phyloP scores from a whole-genome alignment of 2,888 invertebrate genomes.

The Apamea anceps region DNA sequence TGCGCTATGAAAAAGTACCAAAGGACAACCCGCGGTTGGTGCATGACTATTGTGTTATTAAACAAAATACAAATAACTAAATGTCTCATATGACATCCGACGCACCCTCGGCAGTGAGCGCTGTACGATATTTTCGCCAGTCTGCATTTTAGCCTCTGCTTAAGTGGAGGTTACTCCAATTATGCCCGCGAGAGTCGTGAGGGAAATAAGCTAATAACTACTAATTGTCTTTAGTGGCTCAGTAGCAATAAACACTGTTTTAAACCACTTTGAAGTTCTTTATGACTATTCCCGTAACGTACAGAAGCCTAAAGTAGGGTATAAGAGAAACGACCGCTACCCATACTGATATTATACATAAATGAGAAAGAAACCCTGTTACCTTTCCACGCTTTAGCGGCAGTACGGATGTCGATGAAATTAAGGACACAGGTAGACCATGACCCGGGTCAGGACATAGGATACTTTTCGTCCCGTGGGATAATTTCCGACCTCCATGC shows the following conservation, averaged over 20 bases:
- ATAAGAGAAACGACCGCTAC: no score
- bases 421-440: neutral
- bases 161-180: conserved; percentile 24
- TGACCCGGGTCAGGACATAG: neutral
- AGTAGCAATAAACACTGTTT: conserved; percentile 57
- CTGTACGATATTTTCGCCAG: neutral
- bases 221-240: conserved; percentile 50
- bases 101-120: neutral
- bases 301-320: neutral
- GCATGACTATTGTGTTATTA: no score
- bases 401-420: neutral
- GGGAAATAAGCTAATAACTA: conserved; percentile 45
- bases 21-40: no score
- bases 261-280: conserved; percentile 53
- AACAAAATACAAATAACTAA: no score
- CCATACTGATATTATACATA: no score
- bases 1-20: no score
- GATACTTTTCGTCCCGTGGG: neutral
- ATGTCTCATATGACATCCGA: no score
- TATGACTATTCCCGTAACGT: conserved; percentile 31
- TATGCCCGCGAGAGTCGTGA: conserved; percentile 41
- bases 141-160: neutral
- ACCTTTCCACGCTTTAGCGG: neutral
- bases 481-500: no score
- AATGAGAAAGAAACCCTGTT: neutral